These are phyloP conservation scores for Sminthurides bifidus DNA, from an alignment of 1,140 invertebrate species.

Conservation along the genomic window DNA sequence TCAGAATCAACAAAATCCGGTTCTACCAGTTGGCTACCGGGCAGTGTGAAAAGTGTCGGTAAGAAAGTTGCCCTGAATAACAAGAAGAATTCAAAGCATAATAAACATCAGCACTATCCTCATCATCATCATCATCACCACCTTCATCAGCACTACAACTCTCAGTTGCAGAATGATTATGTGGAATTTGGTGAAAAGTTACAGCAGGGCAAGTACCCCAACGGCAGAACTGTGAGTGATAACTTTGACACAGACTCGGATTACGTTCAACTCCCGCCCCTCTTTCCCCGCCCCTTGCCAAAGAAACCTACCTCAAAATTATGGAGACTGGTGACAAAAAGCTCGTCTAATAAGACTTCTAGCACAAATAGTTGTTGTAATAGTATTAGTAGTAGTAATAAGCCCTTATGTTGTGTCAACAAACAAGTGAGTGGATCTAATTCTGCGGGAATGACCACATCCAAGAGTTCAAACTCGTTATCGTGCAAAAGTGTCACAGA, in stretches of 20 bases:
- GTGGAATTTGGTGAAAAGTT: slow-evolving; percentile 28
- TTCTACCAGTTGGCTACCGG: not conserved
- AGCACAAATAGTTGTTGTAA: too few relatives aligned
- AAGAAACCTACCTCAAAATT: slow-evolving; percentile 20
- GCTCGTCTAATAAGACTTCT: not conserved
- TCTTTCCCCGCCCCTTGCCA: slow-evolving; percentile 54
- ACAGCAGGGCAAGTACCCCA: slow-evolving; percentile 40
- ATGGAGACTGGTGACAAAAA: slow-evolving; percentile 23
- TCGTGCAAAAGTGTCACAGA: too few relatives aligned
- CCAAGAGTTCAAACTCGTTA: too few relatives aligned
- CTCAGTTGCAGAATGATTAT: slow-evolving; percentile 14
- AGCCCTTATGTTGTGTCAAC: too few relatives aligned
- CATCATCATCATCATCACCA: not conserved
- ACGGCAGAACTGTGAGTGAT: slow-evolving; percentile 61
- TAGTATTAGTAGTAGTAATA: too few relatives aligned
- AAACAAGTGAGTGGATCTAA: too few relatives aligned
- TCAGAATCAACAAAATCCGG: too few relatives aligned
- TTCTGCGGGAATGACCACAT: too few relatives aligned
- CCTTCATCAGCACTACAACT: too few relatives aligned
- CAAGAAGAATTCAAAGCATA: not conserved
- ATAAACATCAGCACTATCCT: not conserved
- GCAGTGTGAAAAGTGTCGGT: not conserved
- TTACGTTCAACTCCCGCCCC: slow-evolving; percentile 68
- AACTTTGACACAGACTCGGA: slow-evolving; percentile 77
- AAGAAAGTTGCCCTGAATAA: slow-evolving; percentile 4